Evolutionary conservation across 2,797 vertebrate genomes (phyloP).

Genomic region (Selene dorsalis): DNA sequence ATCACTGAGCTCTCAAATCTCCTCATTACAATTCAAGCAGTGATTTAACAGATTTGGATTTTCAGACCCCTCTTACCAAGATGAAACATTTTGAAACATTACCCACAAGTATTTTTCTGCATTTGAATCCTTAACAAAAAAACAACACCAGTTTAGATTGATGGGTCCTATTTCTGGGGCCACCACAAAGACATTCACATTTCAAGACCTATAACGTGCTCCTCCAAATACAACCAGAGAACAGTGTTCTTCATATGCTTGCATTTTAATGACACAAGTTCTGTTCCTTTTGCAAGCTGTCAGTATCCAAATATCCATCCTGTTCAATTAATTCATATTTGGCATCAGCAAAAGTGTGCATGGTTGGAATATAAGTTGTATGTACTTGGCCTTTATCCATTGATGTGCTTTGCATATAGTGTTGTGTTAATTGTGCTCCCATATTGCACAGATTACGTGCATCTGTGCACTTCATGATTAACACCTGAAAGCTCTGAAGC

Average conservation of each 20-base stretch:
- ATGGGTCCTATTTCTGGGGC: background rate
- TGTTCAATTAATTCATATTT: background rate
- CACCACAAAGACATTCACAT: background rate
- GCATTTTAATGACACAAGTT: no score
- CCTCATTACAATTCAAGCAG: constrained; percentile 31
- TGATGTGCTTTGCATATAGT: no score
- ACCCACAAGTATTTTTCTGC: no score
- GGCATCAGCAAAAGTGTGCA: background rate
- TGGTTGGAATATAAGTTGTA: background rate
- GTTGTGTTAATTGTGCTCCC: no score
- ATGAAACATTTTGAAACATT: background rate
- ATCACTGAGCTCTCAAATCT: constrained; percentile 10
- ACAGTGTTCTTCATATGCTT: no score
- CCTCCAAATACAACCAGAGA: background rate
- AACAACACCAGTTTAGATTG: background rate
- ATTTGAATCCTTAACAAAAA: background rate
- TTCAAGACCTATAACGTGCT: background rate
- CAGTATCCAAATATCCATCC: no score
- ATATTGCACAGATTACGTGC: no score
- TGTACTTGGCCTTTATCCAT: no score
- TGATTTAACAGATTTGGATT: background rate
- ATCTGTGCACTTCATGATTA: no score
- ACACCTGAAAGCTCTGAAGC: no score
- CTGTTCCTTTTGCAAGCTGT: no score
- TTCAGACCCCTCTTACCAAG: background rate